Evolutionary conservation across 1,140 invertebrate species (phyloP).

Genomic region (Drosophila pallidifrons): DNA sequence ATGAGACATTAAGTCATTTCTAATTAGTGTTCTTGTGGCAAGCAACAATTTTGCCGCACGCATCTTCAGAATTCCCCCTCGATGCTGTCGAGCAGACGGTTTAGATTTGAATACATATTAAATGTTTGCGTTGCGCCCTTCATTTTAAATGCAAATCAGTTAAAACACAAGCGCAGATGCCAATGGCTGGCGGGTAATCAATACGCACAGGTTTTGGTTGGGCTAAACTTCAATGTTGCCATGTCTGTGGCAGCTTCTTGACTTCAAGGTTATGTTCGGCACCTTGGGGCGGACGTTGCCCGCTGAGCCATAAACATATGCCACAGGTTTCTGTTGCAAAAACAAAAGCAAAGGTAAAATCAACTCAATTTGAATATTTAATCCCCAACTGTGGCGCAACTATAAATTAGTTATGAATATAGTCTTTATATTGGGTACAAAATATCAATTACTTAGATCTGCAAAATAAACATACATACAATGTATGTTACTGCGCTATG

Average conservation of each 20-base stretch:
- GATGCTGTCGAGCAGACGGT: neutral
- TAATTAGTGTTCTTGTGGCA: conserved; percentile 57
- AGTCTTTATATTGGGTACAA: too few relatives aligned
- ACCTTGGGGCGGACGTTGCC: conserved; percentile 1
- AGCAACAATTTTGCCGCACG: conserved; percentile 2
- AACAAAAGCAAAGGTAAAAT: neutral
- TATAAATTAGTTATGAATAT: neutral
- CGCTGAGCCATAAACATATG: conserved; percentile 1
- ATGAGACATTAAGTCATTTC: conserved; percentile 76
- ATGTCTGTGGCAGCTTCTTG: conserved; percentile 20
- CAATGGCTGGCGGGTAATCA: conserved; percentile 46
- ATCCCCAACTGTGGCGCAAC: neutral
- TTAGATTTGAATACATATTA: conserved; percentile 75
- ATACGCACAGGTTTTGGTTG: conserved; percentile 33
- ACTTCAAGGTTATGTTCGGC: conserved; percentile 10
- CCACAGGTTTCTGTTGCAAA: conserved; percentile 1
- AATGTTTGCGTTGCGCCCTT: conserved; percentile 54
- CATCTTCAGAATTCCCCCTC: neutral
- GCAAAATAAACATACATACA: neutral
- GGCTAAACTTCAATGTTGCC: neutral
- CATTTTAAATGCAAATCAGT: conserved; percentile 80
- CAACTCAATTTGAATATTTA: conserved; percentile 23
- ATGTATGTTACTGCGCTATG: neutral
- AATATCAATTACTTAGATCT: conserved; percentile 19
- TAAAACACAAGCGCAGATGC: conserved; percentile 18